Evolutionary conservation across 2,113 vertebrate species (phyloP).

Genomic region (Epinephelus cyanopodus): DNA sequence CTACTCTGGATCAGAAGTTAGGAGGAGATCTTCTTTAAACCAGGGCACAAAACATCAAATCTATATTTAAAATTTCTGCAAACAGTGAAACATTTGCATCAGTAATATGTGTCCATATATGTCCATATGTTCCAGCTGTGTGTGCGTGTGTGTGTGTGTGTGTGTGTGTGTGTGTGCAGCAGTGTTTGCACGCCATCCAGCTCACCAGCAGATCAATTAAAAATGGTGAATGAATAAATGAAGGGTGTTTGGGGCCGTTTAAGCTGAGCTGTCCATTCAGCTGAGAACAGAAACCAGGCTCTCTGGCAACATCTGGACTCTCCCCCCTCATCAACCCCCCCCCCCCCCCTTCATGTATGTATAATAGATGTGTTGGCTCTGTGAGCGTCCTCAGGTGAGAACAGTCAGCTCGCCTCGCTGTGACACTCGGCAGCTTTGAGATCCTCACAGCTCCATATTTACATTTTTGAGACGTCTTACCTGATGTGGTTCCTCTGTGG

Average conservation of each 20-base stretch:
- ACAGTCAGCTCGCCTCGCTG: background rate
- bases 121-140: background rate
- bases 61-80: background rate
- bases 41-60: background rate
- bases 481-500: background rate
- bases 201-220: slow-evolving; percentile 64
- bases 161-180: slow-evolving; percentile 33
- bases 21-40: background rate
- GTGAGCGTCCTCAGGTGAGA: slow-evolving; percentile 32
- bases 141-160: slow-evolving; percentile 10
- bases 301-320: slow-evolving; percentile 75
- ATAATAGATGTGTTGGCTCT: slow-evolving; percentile 74
- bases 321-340: background rate
- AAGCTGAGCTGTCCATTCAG: slow-evolving; percentile 65
- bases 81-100: background rate
- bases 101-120: background rate
- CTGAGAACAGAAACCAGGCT: slow-evolving; percentile 60
- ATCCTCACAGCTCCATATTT: background rate
- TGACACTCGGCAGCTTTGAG: background rate
- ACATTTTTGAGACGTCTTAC: background rate
- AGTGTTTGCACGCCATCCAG: slow-evolving; percentile 23
- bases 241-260: slow-evolving; percentile 65
- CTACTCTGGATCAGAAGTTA: background rate
- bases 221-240: slow-evolving; percentile 72
- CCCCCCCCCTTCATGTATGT: slow-evolving; percentile 38